These are phyloP conservation scores for Chelidonichthys spinosus DNA, from an alignment of 2,797 vertebrate genomes.

Conservation along the genomic window DNA sequence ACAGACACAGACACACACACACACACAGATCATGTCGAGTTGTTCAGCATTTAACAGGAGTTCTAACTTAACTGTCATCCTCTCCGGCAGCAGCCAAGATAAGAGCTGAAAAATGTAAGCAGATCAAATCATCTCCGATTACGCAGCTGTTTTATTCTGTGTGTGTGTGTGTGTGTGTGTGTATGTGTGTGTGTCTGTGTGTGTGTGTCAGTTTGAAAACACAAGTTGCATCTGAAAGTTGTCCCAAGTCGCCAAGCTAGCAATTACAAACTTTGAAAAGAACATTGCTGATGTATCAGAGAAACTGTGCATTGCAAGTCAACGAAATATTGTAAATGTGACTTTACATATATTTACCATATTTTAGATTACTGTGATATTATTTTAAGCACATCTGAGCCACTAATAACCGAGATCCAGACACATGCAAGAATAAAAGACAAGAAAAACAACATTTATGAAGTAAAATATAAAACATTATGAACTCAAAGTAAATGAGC, in stretches of 20 bases:
- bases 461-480: not conserved
- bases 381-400: too few species aligned
- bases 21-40: not conserved
- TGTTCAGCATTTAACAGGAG: constrained; percentile 15
- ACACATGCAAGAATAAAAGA: not conserved
- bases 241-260: not conserved
- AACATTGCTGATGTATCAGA: too few species aligned
- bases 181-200: not conserved
- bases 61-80: constrained; percentile 15
- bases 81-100: constrained; percentile 8
- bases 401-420: not conserved
- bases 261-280: not conserved
- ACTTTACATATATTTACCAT: too few species aligned
- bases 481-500: not conserved
- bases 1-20: not conserved
- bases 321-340: too few species aligned
- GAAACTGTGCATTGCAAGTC: too few species aligned
- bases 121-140: not conserved
- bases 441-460: not conserved
- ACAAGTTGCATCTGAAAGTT: not conserved
- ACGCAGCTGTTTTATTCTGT: not conserved
- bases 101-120: constrained; percentile 7
- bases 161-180: not conserved
- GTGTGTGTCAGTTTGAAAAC: not conserved
- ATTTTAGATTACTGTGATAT: too few species aligned